phyloP scores from a whole-genome alignment of 2,888 invertebrate species.

The Cancer borealis region DNA sequence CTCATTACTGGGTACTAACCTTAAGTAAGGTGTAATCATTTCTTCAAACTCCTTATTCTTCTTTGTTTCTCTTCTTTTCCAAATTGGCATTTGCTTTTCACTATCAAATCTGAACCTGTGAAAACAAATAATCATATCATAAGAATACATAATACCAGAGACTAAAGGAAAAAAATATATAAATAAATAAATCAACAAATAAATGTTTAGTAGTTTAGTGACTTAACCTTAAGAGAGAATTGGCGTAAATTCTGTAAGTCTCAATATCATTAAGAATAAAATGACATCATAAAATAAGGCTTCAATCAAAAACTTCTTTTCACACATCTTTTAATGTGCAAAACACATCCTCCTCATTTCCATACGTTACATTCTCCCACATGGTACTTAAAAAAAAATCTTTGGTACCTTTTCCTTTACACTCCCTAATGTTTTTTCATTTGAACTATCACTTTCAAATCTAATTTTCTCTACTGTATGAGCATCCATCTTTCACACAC shows the following conservation, averaged over 20 bases:
- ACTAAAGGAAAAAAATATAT: neutral
- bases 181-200: neutral
- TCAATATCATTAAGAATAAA: no score
- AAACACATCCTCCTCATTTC: no score
- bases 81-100: conserved; percentile 52
- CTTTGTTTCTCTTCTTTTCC: conserved; percentile 78
- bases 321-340: no score
- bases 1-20: conserved; percentile 77
- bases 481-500: neutral
- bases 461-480: neutral
- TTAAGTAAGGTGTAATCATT: conserved; percentile 80
- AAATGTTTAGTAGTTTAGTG: neutral
- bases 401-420: neutral
- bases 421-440: neutral
- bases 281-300: no score
- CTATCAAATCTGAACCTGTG: conserved; percentile 67
- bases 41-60: conserved; percentile 79
- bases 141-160: neutral
- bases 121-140: neutral
- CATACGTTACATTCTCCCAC: no score
- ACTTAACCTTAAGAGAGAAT: neutral
- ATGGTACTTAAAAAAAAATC: no score
- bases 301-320: no score
- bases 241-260: no score
- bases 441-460: neutral